Percentiles rank a stretch among this genome's conserved stretches.
Evolutionary conservation across 2,888 invertebrate species (phyloP).

Genomic region (Agonopterix subpropinquella): DNA sequence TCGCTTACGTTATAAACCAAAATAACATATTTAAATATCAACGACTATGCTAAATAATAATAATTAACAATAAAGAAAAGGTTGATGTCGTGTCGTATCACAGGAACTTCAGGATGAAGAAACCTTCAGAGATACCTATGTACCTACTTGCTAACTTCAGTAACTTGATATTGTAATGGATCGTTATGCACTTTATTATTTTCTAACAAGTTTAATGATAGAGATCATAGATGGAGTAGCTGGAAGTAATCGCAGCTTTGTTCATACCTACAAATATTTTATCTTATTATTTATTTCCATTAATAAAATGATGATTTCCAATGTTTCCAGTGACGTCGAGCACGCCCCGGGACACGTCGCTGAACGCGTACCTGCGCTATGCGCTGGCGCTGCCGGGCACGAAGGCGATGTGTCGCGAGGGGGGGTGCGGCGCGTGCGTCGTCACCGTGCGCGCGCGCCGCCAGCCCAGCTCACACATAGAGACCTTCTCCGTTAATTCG

Average conservation of each 20-base stretch:
- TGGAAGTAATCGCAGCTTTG: not conserved
- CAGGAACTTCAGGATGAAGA: too few species aligned
- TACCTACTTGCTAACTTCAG: too few species aligned
- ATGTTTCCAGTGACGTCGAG: constrained; percentile 37
- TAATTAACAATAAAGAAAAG: too few species aligned
- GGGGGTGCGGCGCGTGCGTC: constrained; percentile 58
- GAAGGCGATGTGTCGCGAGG: constrained; percentile 72
- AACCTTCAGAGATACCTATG: too few species aligned
- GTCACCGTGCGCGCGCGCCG: constrained; percentile 51
- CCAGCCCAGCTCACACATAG: constrained; percentile 30
- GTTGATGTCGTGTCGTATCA: too few species aligned
- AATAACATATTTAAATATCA: too few species aligned
- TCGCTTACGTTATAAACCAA: too few species aligned
- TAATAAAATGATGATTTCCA: not conserved
- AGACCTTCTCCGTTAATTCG: constrained; percentile 59
- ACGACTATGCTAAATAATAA: too few species aligned
- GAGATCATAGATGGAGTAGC: too few species aligned
- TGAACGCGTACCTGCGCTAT: constrained; percentile 79
- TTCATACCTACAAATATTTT: too few species aligned
- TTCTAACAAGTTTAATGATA: too few species aligned
- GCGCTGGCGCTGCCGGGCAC: constrained; percentile 78
- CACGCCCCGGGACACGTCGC: constrained; percentile 66
- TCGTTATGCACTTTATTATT: not conserved
- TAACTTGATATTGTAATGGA: not conserved
- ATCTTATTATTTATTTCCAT: not conserved